phyloP scores from a whole-genome alignment of 2,113 vertebrate species.

The Mobula birostris region DNA sequence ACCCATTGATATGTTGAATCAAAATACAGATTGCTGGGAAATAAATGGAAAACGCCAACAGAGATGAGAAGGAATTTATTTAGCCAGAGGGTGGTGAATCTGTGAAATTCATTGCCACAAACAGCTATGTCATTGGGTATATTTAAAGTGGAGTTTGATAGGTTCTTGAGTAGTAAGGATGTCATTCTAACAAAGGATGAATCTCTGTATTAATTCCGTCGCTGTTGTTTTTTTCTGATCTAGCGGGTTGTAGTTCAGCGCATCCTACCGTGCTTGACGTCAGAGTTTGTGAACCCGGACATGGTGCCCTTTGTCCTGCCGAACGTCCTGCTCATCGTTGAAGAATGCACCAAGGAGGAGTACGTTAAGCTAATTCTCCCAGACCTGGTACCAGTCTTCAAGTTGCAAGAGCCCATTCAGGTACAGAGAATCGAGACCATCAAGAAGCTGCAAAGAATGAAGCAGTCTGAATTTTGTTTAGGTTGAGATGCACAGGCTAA shows the following conservation, averaged over 20 bases:
- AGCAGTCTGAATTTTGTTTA: neutral
- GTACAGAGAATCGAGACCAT: conserved; percentile 50
- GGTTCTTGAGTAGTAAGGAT: too few species aligned
- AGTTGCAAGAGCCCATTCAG: conserved; percentile 95
- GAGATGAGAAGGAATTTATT: neutral
- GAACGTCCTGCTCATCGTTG: conserved; percentile 91
- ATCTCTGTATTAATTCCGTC: neutral
- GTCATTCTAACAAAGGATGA: neutral
- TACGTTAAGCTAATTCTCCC: conserved; percentile 83
- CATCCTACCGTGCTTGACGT: conserved; percentile 82
- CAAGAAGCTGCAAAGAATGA: neutral
- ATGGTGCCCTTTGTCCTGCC: conserved; percentile 98
- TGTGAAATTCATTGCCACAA: too few species aligned
- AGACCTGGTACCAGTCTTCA: conserved; percentile 91
- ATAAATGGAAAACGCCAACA: neutral
- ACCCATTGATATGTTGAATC: neutral
- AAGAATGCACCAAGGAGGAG: conserved; percentile 96
- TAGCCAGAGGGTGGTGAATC: too few species aligned
- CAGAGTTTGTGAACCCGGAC: conserved; percentile 94
- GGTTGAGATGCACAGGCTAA: neutral
- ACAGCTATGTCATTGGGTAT: too few species aligned
- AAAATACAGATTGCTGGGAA: neutral
- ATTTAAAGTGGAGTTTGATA: too few species aligned
- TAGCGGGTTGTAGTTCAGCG: conserved; percentile 89
- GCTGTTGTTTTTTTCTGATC: conserved; percentile 38